Conservation (phyloP, 2,888 invertebrate genomes). For the Tipula helvola region DNA sequence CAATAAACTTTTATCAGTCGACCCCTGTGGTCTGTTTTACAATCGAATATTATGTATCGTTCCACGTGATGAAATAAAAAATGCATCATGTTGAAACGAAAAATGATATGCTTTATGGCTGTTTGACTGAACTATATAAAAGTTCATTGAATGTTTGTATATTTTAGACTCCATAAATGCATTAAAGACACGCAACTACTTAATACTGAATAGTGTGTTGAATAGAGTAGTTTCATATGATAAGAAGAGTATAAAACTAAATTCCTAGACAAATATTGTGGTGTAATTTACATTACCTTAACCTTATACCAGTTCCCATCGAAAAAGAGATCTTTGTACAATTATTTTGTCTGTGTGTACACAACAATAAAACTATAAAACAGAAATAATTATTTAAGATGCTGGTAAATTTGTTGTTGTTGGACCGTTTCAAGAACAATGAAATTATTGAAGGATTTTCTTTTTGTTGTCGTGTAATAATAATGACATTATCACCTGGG, state of each 20-base stretch:
- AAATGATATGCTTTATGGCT: not conserved
- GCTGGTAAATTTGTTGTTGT: not conserved
- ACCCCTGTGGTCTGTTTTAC: not conserved
- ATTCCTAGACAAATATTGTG: not conserved
- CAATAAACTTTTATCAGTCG: not conserved
- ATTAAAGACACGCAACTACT: not conserved
- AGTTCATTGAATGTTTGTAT: not conserved
- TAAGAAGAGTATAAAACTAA: not conserved
- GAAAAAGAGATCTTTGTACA: not conserved
- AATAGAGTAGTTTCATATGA: not conserved
- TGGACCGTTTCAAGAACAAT: not conserved
- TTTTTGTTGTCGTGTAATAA: not conserved
- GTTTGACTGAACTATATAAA: not conserved
- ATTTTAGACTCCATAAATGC: not conserved
- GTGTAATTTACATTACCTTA: not conserved
- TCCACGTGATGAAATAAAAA: not conserved
- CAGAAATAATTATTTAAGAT: not conserved
- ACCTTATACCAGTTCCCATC: not conserved
- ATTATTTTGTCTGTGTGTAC: not conserved
- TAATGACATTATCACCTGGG: not conserved
- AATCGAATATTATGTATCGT: not conserved
- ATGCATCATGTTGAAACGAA: not conserved
- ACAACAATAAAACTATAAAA: slow-evolving; percentile 4
- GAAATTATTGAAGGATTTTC: not conserved
- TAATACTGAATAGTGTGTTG: not conserved